Conservation (phyloP, 2,797 vertebrate genomes). For the Myiotriccus ornatus region DNA sequence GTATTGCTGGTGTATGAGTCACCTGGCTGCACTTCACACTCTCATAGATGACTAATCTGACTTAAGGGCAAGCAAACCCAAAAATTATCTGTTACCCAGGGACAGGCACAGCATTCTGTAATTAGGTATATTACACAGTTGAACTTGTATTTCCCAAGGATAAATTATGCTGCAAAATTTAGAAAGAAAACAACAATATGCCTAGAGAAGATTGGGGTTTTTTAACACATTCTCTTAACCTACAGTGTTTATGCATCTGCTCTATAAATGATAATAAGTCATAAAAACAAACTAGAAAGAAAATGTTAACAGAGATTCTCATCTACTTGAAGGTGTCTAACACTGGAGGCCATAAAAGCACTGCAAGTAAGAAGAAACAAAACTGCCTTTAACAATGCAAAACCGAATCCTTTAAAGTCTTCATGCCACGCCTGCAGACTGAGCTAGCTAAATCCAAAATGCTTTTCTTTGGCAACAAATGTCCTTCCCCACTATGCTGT, state of each 20-base stretch:
- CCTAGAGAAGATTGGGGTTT: not conserved
- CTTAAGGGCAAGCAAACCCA: not conserved
- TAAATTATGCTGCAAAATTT: not conserved
- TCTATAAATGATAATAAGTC: not conserved
- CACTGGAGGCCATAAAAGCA: not conserved
- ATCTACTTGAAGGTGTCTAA: not conserved
- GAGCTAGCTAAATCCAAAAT: not conserved
- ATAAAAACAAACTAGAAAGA: not conserved
- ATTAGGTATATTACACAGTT: not conserved
- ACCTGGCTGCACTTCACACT: not conserved
- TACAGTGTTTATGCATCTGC: not conserved
- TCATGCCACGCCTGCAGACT: not conserved
- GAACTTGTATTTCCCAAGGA: not conserved
- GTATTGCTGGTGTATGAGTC: not conserved
- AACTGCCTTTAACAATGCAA: not conserved
- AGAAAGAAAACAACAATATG: not conserved
- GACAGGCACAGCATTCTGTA: not conserved
- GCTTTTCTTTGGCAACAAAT: not conserved
- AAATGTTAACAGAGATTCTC: not conserved
- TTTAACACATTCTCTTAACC: not conserved
- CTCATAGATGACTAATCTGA: not conserved
- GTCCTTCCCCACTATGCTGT: not conserved
- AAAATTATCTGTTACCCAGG: not conserved
- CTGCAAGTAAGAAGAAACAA: not conserved
- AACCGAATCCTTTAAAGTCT: not conserved